phyloP scores from a whole-genome alignment of 2,113 vertebrate genomes.

The Callionymus lyra region DNA sequence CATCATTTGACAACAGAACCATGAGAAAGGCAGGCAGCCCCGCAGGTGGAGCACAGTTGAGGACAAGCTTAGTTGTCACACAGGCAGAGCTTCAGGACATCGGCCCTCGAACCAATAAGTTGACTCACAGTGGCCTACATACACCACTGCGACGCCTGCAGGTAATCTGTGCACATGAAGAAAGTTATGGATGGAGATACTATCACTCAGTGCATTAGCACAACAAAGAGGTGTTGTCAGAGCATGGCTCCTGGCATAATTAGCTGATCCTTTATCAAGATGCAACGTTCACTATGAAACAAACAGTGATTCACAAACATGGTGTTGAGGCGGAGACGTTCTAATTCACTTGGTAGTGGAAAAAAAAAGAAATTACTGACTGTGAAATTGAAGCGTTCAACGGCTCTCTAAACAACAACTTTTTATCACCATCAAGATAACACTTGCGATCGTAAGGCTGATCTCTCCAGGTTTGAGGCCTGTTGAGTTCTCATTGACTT shows the following conservation, averaged over 20 bases:
- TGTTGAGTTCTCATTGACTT: too few species aligned
- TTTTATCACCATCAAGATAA: not conserved
- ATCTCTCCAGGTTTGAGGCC: too few species aligned
- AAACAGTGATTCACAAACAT: slow-evolving; percentile 22
- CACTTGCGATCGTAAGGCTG: too few species aligned
- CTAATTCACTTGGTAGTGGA: too few species aligned
- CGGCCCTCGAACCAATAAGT: slow-evolving; percentile 1
- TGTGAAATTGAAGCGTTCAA: slow-evolving; percentile 20
- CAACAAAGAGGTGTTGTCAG: slow-evolving; percentile 47
- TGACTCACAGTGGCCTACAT: slow-evolving; percentile 22
- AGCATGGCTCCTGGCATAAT: slow-evolving; percentile 25
- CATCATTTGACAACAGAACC: slow-evolving; percentile 10
- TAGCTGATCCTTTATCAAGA: slow-evolving; percentile 27
- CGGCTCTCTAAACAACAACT: slow-evolving; percentile 4
- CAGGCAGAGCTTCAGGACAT: slow-evolving; percentile 57
- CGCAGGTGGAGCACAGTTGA: slow-evolving; percentile 34
- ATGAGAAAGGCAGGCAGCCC: slow-evolving; percentile 18
- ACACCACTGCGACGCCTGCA: slow-evolving; percentile 20
- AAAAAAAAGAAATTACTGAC: not conserved
- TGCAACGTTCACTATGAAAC: slow-evolving; percentile 25
- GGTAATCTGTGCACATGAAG: slow-evolving; percentile 35
- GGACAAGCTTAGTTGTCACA: slow-evolving; percentile 47
- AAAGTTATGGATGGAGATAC: slow-evolving; percentile 48
- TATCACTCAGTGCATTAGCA: slow-evolving; percentile 44
- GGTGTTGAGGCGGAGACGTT: not conserved